Base-by-base conservation (phyloP, 1,140 invertebrate genomes). In the Hirudo medicinalis region DNA sequence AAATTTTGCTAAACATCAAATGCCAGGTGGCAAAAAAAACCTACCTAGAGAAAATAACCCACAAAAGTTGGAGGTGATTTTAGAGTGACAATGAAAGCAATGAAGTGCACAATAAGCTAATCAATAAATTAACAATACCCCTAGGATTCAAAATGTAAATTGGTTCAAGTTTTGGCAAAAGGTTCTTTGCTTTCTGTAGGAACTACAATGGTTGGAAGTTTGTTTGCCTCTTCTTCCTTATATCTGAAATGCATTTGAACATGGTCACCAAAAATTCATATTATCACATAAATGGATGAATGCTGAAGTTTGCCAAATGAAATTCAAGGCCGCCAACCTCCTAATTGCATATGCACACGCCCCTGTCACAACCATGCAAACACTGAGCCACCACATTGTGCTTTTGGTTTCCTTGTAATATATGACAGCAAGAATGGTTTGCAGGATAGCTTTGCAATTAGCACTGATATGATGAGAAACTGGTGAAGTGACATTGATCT, bases 401-500 rank as follows among this genome's bases (percentile, higher is more conserved):
- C 77, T 76, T 67, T 81, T 80, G 0, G 70, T 68, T 69, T 81
- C 79, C 3, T 76, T 71, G 72, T 76, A 78, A 67, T 76, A 77
- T 11, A 80, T 29, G 17, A 82, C 78, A 15, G 81, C 81, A 25
- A 82, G 73, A 32, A 81, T 60, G 17, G 80, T 81, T 76, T 81
- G 80, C n/a, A 77, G 57, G 8, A 82, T 76, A 1, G 81, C 79
- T 67, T 82, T 82, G 19, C 80, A 76, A 71, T 80, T 82, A 69
- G 80, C 80, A 72, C 80, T 82, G 43, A 82, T 78, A 68, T 82
- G 80, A 74, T 82, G 81, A 2, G 80, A 79, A 5, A 80, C 77
- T 0, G 81, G 80, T 1, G 80, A 81, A 0, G 81, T 82, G 36
- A 79, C 75, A 53, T 80, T 76, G 43, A 82, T 81, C 72, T 81